Percentiles rank a stretch among this genome's conserved stretches.
phyloP scores from a whole-genome alignment of 2,113 vertebrate species.

The Sitta europaea region DNA sequence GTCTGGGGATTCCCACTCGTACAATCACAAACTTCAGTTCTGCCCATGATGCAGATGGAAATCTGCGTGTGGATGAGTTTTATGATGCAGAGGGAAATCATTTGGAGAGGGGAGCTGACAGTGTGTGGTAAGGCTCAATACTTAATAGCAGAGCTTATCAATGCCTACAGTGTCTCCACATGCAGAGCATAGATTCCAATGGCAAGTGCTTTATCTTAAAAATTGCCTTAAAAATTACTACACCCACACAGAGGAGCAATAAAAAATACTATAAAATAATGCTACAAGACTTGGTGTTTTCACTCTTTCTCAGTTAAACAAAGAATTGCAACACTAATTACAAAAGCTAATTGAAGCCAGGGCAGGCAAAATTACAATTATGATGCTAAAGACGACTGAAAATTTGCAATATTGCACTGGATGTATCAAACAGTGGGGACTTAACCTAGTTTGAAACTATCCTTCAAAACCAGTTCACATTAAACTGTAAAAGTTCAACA shows the following conservation, averaged over 20 bases:
- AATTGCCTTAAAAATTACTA: neutral
- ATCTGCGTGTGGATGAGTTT: conserved; percentile 74
- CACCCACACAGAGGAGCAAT: neutral
- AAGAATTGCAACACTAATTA: neutral
- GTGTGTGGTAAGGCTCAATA: conserved; percentile 66
- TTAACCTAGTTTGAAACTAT: neutral
- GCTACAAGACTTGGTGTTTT: neutral
- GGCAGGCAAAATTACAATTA: neutral
- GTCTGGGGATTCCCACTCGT: conserved; percentile 75
- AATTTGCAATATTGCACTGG: neutral
- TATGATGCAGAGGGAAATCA: conserved; percentile 65
- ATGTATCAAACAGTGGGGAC: neutral
- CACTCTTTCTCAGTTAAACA: neutral
- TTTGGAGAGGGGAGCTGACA: conserved; percentile 64
- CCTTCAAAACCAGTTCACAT: neutral
- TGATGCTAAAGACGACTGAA: neutral
- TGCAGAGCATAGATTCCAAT: neutral
- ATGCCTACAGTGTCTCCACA: neutral
- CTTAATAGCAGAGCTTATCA: neutral
- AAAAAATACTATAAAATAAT: neutral
- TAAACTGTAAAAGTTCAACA: neutral
- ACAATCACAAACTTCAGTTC: conserved; percentile 79
- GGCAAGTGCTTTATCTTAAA: neutral
- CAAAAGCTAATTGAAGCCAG: neutral
- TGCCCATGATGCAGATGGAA: conserved; percentile 76